Conservation (phyloP, 2,888 invertebrate species). For the Orthonevra nobilis region DNA sequence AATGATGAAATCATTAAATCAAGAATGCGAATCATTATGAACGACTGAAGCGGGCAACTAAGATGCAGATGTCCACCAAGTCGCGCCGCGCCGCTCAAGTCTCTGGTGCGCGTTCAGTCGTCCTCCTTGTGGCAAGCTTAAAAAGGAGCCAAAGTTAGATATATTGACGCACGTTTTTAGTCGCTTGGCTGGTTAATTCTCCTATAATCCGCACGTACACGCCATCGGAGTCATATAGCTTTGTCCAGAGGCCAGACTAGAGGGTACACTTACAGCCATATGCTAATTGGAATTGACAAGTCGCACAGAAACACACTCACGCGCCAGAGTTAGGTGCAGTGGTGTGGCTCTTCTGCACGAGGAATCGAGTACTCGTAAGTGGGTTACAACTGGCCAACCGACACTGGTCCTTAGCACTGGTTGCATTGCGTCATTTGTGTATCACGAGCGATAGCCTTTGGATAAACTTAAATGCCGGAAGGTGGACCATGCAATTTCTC, state of each 20-base stretch:
- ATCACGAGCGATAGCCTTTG: no score
- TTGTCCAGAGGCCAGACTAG: constrained; percentile 38
- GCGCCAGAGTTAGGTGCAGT: constrained; percentile 34
- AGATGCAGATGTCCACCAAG: neutral
- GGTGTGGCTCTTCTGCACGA: constrained; percentile 47
- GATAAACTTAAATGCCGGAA: no score
- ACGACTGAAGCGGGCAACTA: constrained; percentile 3
- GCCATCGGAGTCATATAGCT: constrained; percentile 20
- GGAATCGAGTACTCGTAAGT: no score
- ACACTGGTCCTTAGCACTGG: constrained; percentile 46
- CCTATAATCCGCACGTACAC: constrained; percentile 37
- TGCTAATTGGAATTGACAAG: constrained; percentile 68
- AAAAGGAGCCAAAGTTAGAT: constrained; percentile 61
- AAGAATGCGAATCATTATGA: constrained; percentile 63
- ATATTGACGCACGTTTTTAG: constrained; percentile 51
- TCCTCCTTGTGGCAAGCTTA: constrained; percentile 35
- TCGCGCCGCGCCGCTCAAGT: neutral
- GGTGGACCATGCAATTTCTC: constrained; percentile 10
- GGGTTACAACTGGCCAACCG: constrained; percentile 44
- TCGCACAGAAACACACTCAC: constrained; percentile 40
- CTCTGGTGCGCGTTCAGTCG: neutral
- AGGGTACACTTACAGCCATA: constrained; percentile 20
- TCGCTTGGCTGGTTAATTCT: constrained; percentile 34
- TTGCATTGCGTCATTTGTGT: constrained; percentile 59
- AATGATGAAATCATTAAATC: constrained; percentile 69